These are phyloP conservation scores for Tenthredo scrophulariae DNA, from an alignment of 2,888 invertebrate species.

Conservation along the genomic window DNA sequence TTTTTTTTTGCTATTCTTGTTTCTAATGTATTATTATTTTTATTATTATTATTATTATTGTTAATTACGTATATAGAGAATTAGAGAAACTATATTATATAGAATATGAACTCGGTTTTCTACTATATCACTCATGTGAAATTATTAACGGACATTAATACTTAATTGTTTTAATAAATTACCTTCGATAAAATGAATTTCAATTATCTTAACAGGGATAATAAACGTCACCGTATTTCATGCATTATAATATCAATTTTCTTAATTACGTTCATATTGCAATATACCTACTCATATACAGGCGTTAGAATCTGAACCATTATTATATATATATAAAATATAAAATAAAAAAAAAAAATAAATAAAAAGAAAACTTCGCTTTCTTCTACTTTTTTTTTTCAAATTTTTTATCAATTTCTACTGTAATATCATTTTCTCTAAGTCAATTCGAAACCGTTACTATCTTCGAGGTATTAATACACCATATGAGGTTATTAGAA, in stretches of 20 bases:
- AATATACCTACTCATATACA: not conserved
- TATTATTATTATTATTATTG: not conserved
- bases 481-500: no score
- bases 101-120: not conserved
- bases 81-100: not conserved
- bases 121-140: not conserved
- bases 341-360: no score
- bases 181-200: constrained; percentile 34
- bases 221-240: constrained; percentile 45
- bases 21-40: not conserved
- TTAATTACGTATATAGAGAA: not conserved
- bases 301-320: not conserved
- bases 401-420: not conserved
- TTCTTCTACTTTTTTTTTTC: not conserved
- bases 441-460: no score
- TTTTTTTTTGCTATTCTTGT: not conserved
- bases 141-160: constrained; percentile 43
- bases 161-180: constrained; percentile 37
- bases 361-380: not conserved
- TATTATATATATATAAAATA: no score
- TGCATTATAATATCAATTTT: not conserved
- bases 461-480: no score
- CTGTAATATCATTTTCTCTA: not conserved
- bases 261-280: not conserved
- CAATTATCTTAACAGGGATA: constrained; percentile 24